phyloP scores from a whole-genome alignment of 2,888 invertebrate genomes.

The Clusia tigrina region DNA sequence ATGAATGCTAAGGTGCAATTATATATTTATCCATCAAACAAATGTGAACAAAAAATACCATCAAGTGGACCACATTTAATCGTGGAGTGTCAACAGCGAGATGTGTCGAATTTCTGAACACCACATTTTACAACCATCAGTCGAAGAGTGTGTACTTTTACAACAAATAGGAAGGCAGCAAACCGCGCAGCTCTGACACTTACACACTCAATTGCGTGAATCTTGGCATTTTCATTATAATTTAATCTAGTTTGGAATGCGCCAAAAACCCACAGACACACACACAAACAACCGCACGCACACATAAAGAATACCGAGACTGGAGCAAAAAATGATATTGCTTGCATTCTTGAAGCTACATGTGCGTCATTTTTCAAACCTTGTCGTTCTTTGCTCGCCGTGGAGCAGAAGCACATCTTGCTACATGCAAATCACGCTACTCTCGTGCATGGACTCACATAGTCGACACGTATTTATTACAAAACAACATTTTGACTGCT shows the following conservation, averaged over 20 bases:
- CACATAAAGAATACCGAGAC: too few species aligned
- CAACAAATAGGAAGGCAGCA: background rate
- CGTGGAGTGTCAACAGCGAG: too few species aligned
- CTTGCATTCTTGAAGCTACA: background rate
- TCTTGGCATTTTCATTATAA: constrained; percentile 37
- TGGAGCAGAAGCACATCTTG: too few species aligned
- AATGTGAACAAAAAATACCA: too few species aligned
- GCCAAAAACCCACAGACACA: background rate
- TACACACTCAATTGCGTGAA: constrained; percentile 56
- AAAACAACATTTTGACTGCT: background rate
- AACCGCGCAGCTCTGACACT: constrained; percentile 35
- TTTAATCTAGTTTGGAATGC: constrained; percentile 30
- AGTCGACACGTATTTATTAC: background rate
- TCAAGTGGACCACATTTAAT: too few species aligned
- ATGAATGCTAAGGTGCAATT: too few species aligned
- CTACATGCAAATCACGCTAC: background rate
- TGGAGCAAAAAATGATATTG: too few species aligned
- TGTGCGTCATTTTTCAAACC: background rate
- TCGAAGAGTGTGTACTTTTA: too few species aligned
- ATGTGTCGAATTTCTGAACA: too few species aligned
- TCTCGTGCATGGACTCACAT: background rate
- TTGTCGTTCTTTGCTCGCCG: too few species aligned
- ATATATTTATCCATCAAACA: too few species aligned
- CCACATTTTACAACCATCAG: too few species aligned
- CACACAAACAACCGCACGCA: background rate